Evolutionary conservation across 2,797 vertebrate species (phyloP).

Genomic region (Coilia nasus): DNA sequence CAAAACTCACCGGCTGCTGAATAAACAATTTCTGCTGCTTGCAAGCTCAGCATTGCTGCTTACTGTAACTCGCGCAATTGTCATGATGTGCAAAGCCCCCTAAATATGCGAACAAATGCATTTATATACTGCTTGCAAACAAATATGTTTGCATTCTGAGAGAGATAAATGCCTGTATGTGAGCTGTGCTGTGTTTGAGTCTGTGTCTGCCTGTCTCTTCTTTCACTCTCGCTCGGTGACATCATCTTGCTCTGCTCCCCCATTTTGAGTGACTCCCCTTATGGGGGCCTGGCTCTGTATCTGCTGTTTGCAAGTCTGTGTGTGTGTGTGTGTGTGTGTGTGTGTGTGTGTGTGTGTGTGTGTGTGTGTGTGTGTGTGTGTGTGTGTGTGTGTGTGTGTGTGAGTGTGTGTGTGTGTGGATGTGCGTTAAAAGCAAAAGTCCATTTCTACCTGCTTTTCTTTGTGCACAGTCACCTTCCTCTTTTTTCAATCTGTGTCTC

Average conservation of each 20-base stretch:
- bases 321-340: too few relatives aligned
- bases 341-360: too few relatives aligned
- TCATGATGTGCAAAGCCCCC: not conserved
- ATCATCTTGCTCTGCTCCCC: too few relatives aligned
- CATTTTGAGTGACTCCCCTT: too few relatives aligned
- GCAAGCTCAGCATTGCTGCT: not conserved
- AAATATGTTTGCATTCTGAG: not conserved
- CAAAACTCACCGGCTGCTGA: not conserved
- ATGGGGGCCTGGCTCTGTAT: too few relatives aligned
- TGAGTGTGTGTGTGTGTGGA: not conserved
- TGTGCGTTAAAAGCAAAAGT: not conserved
- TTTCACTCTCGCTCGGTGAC: too few relatives aligned
- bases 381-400: not conserved
- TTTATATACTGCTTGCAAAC: conserved; percentile 7
- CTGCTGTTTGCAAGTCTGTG: too few relatives aligned
- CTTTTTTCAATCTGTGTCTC: not conserved
- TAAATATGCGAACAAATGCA: not conserved
- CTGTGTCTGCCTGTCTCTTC: too few relatives aligned
- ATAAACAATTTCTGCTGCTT: not conserved
- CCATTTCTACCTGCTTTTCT: not conserved
- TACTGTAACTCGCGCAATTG: not conserved
- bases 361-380: not conserved
- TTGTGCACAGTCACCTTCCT: not conserved
- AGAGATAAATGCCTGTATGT: not conserved
- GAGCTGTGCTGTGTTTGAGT: too few relatives aligned